Conservation (phyloP, 2,113 vertebrate genomes). For the Pelvicachromis taeniatus region DNA sequence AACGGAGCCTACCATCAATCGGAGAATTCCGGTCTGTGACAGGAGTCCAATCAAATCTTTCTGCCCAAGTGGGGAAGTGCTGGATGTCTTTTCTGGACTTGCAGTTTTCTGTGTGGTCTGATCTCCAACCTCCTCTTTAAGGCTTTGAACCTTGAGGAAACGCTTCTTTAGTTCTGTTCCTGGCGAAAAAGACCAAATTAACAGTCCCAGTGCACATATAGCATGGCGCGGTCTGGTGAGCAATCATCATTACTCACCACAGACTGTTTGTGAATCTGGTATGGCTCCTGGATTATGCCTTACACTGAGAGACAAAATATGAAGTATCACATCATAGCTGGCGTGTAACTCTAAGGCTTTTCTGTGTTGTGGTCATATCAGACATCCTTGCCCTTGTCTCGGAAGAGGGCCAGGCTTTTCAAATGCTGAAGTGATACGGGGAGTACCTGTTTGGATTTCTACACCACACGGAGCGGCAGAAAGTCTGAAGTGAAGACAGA, state of each 20-base stretch:
- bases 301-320: constrained; percentile 1
- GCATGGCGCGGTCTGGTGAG: neutral
- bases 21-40: constrained; percentile 68
- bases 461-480: neutral
- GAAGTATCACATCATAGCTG: neutral
- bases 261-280: constrained; percentile 19
- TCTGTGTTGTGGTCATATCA: neutral
- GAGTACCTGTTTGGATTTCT: neutral
- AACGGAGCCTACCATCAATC: constrained; percentile 53
- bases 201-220: neutral
- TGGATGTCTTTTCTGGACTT: neutral
- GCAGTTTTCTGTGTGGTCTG: neutral
- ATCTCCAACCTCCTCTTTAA: neutral
- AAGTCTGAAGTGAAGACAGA: neutral
- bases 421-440: neutral
- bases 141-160: neutral
- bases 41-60: neutral
- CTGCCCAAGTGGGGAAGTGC: neutral
- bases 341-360: neutral
- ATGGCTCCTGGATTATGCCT: constrained; percentile 36
- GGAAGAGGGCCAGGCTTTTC: neutral
- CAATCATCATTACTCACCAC: neutral
- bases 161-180: neutral
- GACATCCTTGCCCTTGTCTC: neutral
- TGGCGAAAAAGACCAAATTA: constrained; percentile 16